Base-by-base conservation (phyloP, 2,797 vertebrate species). In the Coluber constrictor region DNA sequence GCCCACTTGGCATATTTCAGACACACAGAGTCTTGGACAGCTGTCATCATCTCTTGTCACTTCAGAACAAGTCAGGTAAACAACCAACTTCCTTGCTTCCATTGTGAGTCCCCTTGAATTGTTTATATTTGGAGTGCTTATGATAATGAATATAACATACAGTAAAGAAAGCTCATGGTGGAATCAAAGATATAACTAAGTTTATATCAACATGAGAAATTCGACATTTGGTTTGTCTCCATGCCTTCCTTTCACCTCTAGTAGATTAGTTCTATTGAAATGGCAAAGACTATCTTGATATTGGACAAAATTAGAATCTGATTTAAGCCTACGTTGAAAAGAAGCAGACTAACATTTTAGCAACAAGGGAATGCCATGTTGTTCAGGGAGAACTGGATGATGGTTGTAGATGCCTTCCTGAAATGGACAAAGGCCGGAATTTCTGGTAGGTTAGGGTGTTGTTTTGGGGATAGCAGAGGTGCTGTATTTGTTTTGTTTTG, bases 41-140 rank as follows among this genome's bases (percentile, higher is more conserved):
- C 88, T 93, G 9, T 90, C 97, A 0, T 92, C 97, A 83, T 90
- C 94, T 87, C 96, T 98, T 47, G 95, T 97, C 16, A 95, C 97
- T 83, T 93, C 97, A 91, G 98, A 98, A 94, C 97, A 98, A 97
- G 97, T 97, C 92, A 98, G 97, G 98, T 98, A 95, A 95, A 32
- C 87, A 59, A 0, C 16, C 29, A 18, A 54, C 20, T 23, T 11
- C 79, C 3, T 6, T 15, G 0, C 20, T 55, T 23, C 37, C 29
- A 27, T 20, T 47, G 55, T 70, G 57, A 51, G 23, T 66, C 66
- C 23, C 5, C 6, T 79, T 56, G 32, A 27, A 37, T 79, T 13
- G 11, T 0, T 1, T 91, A 0, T 2, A 0, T 2, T 83, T 29
- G 11, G 43, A 55, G 15, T 88, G 2, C 3, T 88, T 32, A 59